Conservation (phyloP, 2,888 invertebrate genomes). For the Cephus spinipes region DNA sequence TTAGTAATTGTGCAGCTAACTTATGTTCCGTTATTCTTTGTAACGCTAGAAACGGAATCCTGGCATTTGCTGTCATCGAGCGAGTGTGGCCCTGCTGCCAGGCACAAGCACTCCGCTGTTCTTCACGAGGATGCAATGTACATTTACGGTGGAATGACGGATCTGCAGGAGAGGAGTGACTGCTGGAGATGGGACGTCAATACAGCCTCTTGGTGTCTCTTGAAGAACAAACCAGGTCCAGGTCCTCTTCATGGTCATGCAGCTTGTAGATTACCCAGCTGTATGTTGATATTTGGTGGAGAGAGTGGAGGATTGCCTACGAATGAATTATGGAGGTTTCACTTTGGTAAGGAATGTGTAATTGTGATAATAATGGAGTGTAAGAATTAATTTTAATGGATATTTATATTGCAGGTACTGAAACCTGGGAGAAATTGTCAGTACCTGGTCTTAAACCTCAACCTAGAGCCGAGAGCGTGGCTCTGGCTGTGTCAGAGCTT, state of each 20-base stretch:
- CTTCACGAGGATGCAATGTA: slow-evolving; percentile 83
- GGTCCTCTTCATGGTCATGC: slow-evolving; percentile 83
- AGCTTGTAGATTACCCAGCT: slow-evolving; percentile 80
- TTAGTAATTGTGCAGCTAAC: no score
- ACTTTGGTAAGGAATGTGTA: slow-evolving; percentile 74
- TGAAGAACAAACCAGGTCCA: slow-evolving; percentile 75
- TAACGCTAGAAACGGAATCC: slow-evolving; percentile 77
- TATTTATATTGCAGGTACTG: slow-evolving; percentile 70
- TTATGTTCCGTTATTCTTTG: background rate
- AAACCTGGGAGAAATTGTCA: slow-evolving; percentile 80
- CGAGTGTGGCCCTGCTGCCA: slow-evolving; percentile 73
- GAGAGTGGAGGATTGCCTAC: slow-evolving; percentile 78
- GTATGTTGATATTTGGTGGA: slow-evolving; percentile 85
- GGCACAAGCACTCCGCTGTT: slow-evolving; percentile 88
- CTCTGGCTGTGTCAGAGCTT: slow-evolving; percentile 73
- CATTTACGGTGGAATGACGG: slow-evolving; percentile 90
- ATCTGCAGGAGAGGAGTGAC: slow-evolving; percentile 81
- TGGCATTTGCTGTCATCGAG: slow-evolving; percentile 76
- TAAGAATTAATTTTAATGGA: background rate
- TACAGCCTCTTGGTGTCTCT: slow-evolving; percentile 74
- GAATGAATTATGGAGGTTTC: slow-evolving; percentile 86
- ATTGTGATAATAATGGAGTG: background rate
- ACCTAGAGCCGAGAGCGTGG: slow-evolving; percentile 77
- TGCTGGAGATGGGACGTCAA: slow-evolving; percentile 82
- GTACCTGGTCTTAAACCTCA: slow-evolving; percentile 75